Evolutionary conservation across 2,888 invertebrate species (phyloP), one percentile per base, ranked within the genome.

Genomic region (Ischnus inquisitorius): DNA sequence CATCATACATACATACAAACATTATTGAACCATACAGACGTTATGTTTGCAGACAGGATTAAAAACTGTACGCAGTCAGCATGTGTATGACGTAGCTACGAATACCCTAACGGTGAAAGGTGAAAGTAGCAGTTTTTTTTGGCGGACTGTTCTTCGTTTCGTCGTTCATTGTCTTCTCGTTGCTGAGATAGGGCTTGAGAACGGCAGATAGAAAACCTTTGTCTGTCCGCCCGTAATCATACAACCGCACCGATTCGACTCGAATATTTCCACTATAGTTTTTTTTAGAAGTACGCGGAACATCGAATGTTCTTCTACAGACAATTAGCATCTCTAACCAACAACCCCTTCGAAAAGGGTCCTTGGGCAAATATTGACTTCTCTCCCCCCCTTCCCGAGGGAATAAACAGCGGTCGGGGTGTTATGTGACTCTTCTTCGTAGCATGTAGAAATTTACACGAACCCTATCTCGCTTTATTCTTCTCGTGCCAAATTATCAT

Each of bases 401-500:
- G 34, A 79, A 79, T 72, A 19, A 57, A 82, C 69, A 80, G 34
- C 14, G 43, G 80, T 65, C 76, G 39, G 57, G 69, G 65, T 57
- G 51, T 39, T 46, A 54, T 51, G 25, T 34, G 62, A 75, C 74
- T 79, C 39, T 64, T 74, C 75, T 78, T 71, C 75, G 65, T 34
- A n/a, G 41, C 22, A 16, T 60, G 64, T 34, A 39, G 19, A 60
- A 3, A 22, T 16, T 62, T 75, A 71, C 69, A 65, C 16, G 72
- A 83, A 77, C 51, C 62, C 65, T 79, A 60, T 71, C 34, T 46
- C 67, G 72, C 6, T 64, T 19, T 10, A 64, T 76, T 82, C 79
- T 71, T 51, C 72, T 39, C 60, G 64, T 69, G 80, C 71, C 86
- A 86, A 89, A 93, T 92, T 93, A 92, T 90, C 93, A 92, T 93